Conservation (phyloP, 2,888 invertebrate species). For the Punctoribates punctum region DNA sequence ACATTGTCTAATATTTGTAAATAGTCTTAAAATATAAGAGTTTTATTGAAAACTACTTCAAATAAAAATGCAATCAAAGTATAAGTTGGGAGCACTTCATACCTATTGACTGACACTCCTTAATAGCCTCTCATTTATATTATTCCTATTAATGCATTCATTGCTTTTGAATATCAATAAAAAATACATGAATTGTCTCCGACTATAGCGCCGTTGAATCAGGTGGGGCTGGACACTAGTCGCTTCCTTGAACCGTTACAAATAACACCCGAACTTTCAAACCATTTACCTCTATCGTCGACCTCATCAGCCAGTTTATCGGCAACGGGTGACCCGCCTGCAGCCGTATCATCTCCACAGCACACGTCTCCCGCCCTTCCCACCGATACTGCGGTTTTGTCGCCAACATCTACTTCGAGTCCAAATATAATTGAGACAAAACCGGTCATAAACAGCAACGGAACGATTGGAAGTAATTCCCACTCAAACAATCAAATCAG, state of each 20-base stretch:
- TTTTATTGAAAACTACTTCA: no score
- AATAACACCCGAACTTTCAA: slow-evolving; percentile 15
- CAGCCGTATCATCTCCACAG: slow-evolving; percentile 37
- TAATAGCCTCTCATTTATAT: no score
- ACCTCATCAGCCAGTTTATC: slow-evolving; percentile 26
- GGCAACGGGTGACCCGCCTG: slow-evolving; percentile 9
- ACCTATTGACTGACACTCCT: not conserved
- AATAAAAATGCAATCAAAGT: no score
- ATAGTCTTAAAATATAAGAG: not conserved
- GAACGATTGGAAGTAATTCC: not conserved
- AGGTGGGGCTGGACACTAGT: slow-evolving; percentile 21
- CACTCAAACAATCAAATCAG: not conserved
- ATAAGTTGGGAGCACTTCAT: not conserved
- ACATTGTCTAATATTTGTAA: slow-evolving; percentile 7
- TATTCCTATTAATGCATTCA: no score
- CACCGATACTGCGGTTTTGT: slow-evolving; percentile 31
- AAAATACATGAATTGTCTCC: no score
- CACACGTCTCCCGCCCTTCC: slow-evolving; percentile 38
- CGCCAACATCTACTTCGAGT: slow-evolving; percentile 41
- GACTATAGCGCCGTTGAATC: slow-evolving; percentile 10
- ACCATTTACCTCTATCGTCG: slow-evolving; percentile 22
- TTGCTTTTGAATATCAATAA: no score
- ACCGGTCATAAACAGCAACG: slow-evolving; percentile 36
- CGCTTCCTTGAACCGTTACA: slow-evolving; percentile 17
- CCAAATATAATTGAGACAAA: slow-evolving; percentile 52